phyloP scores from a whole-genome alignment of 92 coral and sea anemone species.

The Meandrina meandrites region DNA sequence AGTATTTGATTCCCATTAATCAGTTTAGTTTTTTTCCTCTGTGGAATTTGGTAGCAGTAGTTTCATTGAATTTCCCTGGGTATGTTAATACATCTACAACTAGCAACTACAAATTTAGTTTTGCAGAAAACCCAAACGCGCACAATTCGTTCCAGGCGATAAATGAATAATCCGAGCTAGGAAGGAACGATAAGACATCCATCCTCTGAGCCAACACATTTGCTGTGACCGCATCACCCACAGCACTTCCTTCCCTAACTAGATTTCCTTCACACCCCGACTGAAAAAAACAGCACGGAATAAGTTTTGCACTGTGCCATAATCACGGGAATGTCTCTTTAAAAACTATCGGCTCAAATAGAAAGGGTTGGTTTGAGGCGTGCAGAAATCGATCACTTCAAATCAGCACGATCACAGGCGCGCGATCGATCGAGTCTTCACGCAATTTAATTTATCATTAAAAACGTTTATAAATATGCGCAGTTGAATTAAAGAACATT shows the following conservation, averaged over 20 bases:
- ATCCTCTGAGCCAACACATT: not conserved
- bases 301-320: not conserved
- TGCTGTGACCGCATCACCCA: conserved; percentile 21
- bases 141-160: not conserved
- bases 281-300: not conserved
- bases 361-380: not conserved
- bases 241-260: conserved; percentile 5
- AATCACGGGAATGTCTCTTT: not conserved
- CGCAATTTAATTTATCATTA: not conserved
- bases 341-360: not conserved
- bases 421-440: not conserved
- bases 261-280: not conserved
- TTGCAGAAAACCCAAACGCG: not conserved
- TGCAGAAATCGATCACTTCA: not conserved
- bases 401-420: not conserved
- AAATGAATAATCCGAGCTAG: not conserved
- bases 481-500: not conserved
- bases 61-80: not conserved
- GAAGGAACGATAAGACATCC: not conserved
- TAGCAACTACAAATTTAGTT: not conserved
- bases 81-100: not conserved
- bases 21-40: not conserved
- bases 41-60: not conserved
- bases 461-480: not conserved
- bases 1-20: not conserved